Percentiles rank a stretch among this genome's conserved stretches.
These are phyloP conservation scores for Ataeniobius toweri DNA, from an alignment of 2,797 vertebrate species.

Conservation along the genomic window DNA sequence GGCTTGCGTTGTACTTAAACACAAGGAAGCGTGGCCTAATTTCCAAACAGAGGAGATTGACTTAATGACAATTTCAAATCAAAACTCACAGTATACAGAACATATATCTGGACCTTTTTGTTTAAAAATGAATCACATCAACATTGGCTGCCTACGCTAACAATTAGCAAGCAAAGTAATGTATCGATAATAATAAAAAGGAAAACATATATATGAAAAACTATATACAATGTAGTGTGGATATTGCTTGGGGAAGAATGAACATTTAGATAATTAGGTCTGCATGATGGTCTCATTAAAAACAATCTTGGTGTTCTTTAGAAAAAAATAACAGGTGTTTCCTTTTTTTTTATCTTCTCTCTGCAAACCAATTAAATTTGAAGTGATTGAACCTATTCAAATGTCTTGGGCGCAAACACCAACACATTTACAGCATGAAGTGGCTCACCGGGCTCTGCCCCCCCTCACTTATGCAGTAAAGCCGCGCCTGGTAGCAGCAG, in stretches of 20 bases:
- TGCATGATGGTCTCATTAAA: not conserved
- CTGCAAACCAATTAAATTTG: not conserved
- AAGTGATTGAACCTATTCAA: conserved; percentile 33
- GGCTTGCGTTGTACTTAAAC: conserved; percentile 59
- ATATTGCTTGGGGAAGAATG: not conserved
- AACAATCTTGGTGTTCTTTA: not conserved
- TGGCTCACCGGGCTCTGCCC: conserved; percentile 92
- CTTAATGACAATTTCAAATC: conserved; percentile 61
- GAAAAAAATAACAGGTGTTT: not conserved
- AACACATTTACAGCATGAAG: conserved; percentile 24
- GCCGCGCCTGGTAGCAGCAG: conserved; percentile 87
- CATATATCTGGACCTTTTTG: conserved; percentile 44
- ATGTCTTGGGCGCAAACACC: conserved; percentile 19
- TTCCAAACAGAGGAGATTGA: conserved; percentile 38
- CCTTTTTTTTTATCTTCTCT: not conserved
- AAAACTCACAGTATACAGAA: conserved; percentile 52
- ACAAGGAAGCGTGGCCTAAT: conserved; percentile 47
- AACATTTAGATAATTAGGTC: conserved; percentile 1
- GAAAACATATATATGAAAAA: not conserved
- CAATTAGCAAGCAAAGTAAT: conserved; percentile 20
- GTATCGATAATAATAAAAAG: not conserved
- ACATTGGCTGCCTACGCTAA: conserved; percentile 9
- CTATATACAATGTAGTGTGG: not conserved
- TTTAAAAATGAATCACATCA: conserved; percentile 44
- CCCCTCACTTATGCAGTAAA: conserved; percentile 91